Evolutionary conservation across 2,888 invertebrate species (phyloP).

Genomic region (Cerastis leucographa): DNA sequence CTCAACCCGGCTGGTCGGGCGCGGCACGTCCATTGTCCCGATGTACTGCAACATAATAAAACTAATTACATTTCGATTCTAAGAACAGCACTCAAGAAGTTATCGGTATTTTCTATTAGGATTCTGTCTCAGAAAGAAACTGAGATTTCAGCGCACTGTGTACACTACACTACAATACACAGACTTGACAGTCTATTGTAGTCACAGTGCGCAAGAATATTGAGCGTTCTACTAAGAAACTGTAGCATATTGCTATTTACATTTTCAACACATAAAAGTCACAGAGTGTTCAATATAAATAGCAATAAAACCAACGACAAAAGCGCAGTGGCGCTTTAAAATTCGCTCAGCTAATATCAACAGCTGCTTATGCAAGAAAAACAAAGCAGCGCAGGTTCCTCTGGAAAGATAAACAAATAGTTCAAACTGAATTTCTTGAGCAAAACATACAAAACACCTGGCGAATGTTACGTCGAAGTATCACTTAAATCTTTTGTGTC

Average conservation of each 20-base stretch:
- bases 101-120: not conserved
- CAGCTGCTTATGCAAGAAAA: slow-evolving; percentile 22
- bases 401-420: slow-evolving; percentile 23
- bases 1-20: slow-evolving; percentile 98
- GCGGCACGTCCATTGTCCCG: slow-evolving; percentile 98
- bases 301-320: not conserved
- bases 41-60: slow-evolving; percentile 95
- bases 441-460: slow-evolving; percentile 54
- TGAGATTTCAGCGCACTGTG: not conserved
- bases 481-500: slow-evolving; percentile 62
- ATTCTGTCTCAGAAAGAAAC: not conserved
- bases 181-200: no score
- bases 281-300: slow-evolving; percentile 4
- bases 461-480: slow-evolving; percentile 47
- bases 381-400: slow-evolving; percentile 7
- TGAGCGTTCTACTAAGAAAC: slow-evolving; percentile 3
- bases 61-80: slow-evolving; percentile 20
- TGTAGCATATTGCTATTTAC: not conserved
- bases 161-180: not conserved
- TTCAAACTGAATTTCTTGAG: slow-evolving; percentile 31
- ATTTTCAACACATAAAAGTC: slow-evolving; percentile 6
- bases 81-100: not conserved
- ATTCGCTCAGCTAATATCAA: slow-evolving; percentile 11
- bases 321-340: slow-evolving; percentile 11
- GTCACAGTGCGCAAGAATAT: no score